A percentile compares a stretch with the other conserved stretches of the same genome.
Conservation (phyloP, 2,888 invertebrate species). For the Ptilodon capucinus region DNA sequence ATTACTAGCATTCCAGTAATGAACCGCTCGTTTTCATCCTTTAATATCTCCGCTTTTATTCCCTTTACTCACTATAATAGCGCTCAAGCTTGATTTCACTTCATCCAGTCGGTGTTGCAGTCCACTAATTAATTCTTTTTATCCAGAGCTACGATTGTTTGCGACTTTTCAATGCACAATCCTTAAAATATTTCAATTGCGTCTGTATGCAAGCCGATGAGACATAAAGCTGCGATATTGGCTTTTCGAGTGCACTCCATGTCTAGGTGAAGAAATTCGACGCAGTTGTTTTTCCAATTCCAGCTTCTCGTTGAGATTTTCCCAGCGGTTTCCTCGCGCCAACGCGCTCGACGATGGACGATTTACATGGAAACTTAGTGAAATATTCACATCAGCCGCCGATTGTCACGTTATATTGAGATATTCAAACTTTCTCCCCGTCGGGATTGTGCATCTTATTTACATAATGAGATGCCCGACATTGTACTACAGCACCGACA, state of each 20-base stretch:
- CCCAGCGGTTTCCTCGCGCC: constrained; percentile 51
- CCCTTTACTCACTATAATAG: constrained; percentile 66
- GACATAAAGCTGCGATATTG: constrained; percentile 62
- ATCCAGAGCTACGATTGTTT: constrained; percentile 37
- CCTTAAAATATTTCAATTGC: constrained; percentile 55
- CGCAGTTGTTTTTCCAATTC: constrained; percentile 62
- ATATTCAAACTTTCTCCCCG: constrained; percentile 71
- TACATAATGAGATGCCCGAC: constrained; percentile 67
- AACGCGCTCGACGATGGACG: constrained; percentile 46
- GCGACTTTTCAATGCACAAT: constrained; percentile 55
- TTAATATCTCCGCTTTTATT: constrained; percentile 71
- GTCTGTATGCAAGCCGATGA: constrained; percentile 65
- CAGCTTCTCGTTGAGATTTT: constrained; percentile 51
- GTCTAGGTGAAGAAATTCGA: constrained; percentile 56
- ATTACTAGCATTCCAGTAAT: constrained; percentile 78
- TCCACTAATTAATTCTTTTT: constrained; percentile 65
- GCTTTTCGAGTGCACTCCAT: constrained; percentile 54
- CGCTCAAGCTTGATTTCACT: constrained; percentile 65
- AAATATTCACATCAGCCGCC: constrained; percentile 75
- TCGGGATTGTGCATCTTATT: constrained; percentile 67
- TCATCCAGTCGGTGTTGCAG: constrained; percentile 60
- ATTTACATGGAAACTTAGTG: constrained; percentile 76
- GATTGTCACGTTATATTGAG: constrained; percentile 77
- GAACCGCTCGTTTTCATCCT: constrained; percentile 78
- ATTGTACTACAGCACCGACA: constrained; percentile 57